phyloP scores from a whole-genome alignment of 2,113 vertebrate species.

The Lycaon pictus region DNA sequence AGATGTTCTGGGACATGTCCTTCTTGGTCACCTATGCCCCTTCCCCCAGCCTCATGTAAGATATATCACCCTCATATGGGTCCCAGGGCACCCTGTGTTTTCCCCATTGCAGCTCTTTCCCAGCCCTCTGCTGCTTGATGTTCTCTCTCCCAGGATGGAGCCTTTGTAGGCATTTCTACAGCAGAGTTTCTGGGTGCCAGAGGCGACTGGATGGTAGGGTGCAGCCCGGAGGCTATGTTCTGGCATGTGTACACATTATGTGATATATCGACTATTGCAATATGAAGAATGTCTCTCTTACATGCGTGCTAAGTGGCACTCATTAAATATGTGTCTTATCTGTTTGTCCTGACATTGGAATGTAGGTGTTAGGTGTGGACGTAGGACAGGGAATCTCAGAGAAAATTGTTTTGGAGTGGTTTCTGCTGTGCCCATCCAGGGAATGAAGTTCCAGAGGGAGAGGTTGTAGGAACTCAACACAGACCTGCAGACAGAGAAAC shows the following conservation, averaged over 20 bases:
- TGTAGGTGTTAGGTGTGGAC: not conserved
- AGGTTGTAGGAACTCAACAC: not conserved
- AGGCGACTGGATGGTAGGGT: not conserved
- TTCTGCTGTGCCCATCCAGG: not conserved
- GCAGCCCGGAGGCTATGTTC: no score
- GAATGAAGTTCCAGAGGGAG: not conserved
- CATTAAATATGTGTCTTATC: not conserved
- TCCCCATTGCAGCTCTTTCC: not conserved
- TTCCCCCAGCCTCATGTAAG: not conserved
- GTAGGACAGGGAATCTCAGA: not conserved
- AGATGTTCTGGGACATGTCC: not conserved
- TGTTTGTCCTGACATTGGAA: not conserved
- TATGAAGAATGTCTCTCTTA: not conserved
- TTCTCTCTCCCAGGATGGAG: not conserved
- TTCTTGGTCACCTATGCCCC: not conserved
- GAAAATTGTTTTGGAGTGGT: not conserved
- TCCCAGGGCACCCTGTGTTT: fast-evolving
- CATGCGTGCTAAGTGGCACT: not conserved
- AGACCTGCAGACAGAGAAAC: not conserved
- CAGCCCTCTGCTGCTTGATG: not conserved
- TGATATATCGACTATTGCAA: not conserved
- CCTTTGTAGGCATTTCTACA: not conserved
- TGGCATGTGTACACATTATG: fast-evolving
- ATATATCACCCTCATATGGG: not conserved
- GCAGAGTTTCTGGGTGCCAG: fast-evolving